phyloP scores from a whole-genome alignment of 2,888 invertebrate species.

The Sacculina carcini region DNA sequence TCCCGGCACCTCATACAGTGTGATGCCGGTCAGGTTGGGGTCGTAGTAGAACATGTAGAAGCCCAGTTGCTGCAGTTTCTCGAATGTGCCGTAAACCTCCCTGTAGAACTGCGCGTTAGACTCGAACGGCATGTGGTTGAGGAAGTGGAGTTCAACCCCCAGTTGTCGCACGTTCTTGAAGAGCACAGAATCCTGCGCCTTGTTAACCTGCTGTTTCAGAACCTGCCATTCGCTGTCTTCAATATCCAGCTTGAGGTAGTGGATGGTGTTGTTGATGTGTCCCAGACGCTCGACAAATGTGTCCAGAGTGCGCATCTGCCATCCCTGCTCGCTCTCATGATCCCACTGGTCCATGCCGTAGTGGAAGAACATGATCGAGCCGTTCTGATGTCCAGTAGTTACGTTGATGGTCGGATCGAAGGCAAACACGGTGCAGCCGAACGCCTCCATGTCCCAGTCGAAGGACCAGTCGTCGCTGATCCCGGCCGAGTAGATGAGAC shows the following conservation, averaged over 20 bases:
- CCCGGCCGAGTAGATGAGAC: slow-evolving; percentile 8
- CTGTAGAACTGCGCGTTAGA: background rate
- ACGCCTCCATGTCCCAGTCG: slow-evolving; percentile 5
- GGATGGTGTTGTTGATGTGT: background rate
- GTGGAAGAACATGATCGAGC: slow-evolving; percentile 14
- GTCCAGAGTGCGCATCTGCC: slow-evolving; percentile 17
- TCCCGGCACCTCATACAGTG: background rate
- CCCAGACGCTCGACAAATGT: slow-evolving; percentile 15
- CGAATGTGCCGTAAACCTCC: background rate
- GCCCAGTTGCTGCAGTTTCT: background rate
- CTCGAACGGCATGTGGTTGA: background rate
- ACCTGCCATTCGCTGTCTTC: slow-evolving; percentile 3
- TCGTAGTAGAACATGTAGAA: background rate
- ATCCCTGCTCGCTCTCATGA: background rate
- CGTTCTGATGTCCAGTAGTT: slow-evolving; percentile 6
- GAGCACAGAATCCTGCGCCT: background rate
- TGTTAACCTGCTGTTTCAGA: background rate
- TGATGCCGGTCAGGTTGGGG: background rate
- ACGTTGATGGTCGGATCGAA: slow-evolving; percentile 8
- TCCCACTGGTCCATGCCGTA: background rate
- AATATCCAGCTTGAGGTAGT: slow-evolving; percentile 9
- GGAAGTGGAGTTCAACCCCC: background rate
- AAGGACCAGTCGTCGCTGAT: slow-evolving; percentile 7
- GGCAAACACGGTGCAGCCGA: slow-evolving; percentile 6
- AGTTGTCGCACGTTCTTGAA: background rate